These are phyloP conservation scores for Echeneis naucrates DNA, from an alignment of 2,797 vertebrate genomes.

Conservation along the genomic window DNA sequence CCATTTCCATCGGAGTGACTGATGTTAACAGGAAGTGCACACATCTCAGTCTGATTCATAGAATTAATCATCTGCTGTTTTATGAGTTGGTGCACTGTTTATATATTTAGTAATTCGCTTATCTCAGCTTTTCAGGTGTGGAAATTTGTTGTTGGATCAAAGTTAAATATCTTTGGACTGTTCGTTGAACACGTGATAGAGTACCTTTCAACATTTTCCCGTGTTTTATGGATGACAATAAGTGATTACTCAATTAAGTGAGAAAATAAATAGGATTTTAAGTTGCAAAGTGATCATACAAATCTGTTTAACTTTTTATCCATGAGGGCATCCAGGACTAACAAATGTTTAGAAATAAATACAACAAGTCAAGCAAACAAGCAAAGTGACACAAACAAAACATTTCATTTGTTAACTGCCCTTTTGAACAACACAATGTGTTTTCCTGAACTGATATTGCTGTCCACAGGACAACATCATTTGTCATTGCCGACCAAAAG, in stretches of 20 bases:
- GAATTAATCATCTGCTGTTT: neutral
- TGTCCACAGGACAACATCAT: neutral
- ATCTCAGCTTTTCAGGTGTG: too few relatives aligned
- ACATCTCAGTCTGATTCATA: neutral
- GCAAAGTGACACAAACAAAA: neutral
- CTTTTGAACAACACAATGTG: neutral
- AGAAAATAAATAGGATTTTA: too few relatives aligned
- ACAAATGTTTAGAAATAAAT: neutral
- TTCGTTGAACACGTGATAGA: too few relatives aligned
- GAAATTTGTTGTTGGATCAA: too few relatives aligned
- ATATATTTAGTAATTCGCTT: neutral
- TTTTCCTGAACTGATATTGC: neutral
- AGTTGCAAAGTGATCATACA: too few relatives aligned
- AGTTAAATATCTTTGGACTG: too few relatives aligned
- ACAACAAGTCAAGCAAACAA: neutral
- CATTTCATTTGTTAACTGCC: neutral
- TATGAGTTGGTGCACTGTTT: neutral
- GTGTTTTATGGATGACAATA: too few relatives aligned
- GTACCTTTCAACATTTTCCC: too few relatives aligned
- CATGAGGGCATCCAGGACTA: neutral
- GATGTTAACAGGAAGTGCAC: neutral
- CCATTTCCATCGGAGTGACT: neutral
- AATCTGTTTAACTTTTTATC: neutral
- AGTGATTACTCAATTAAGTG: too few relatives aligned
- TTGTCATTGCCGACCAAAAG: neutral